Conservation (phyloP, 2,113 vertebrate genomes). For the Cathartes aura region DNA sequence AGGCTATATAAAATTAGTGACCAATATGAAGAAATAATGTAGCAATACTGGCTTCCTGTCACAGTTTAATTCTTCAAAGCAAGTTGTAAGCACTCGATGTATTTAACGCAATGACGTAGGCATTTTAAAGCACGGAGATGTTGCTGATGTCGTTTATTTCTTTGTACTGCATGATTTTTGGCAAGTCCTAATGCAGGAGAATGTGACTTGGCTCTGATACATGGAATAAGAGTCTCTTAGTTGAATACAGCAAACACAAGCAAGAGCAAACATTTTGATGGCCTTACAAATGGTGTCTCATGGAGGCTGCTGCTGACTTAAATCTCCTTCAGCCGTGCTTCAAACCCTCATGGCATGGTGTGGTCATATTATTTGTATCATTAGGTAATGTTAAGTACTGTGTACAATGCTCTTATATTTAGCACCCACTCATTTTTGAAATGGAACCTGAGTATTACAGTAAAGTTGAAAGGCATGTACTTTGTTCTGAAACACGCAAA, state of each 20-base stretch:
- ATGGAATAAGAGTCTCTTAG: neutral
- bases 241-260: neutral
- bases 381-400: neutral
- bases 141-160: neutral
- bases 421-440: slow-evolving; percentile 1
- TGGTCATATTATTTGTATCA: neutral
- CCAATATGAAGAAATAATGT: neutral
- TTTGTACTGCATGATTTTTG: neutral
- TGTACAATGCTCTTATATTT: neutral
- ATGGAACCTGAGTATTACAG: neutral
- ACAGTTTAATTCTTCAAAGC: neutral
- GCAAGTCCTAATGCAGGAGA: neutral
- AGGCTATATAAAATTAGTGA: neutral
- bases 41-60: neutral
- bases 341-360: neutral
- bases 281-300: neutral
- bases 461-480: neutral
- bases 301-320: neutral
- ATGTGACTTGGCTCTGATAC: neutral
- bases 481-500: neutral
- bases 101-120: neutral
- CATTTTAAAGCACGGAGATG: neutral
- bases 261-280: neutral
- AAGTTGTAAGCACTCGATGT: neutral
- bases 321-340: neutral